Base-by-base conservation (phyloP, 2,113 vertebrate species). In the Balaenoptera acutorostrata region DNA sequence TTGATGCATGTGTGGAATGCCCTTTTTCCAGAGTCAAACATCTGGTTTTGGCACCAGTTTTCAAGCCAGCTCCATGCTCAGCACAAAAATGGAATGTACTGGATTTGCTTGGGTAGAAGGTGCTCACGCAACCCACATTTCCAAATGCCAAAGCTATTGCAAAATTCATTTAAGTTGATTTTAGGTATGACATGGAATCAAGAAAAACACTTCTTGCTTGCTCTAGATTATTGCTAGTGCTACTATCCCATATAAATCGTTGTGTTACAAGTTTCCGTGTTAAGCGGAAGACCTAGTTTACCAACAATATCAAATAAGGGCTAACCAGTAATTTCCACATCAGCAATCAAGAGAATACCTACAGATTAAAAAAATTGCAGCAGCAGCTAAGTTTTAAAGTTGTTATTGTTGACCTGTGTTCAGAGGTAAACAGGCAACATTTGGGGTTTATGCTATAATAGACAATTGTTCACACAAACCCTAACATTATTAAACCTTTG, bases 1-100 rank as follows among this genome's bases (percentile, higher is more conserved):
- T 92, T 92, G 91, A 97, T 96, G 96, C 96, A 94, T 72, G 66
- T 88, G 84, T 96, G 93, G 96, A 97, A 97, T 98, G 91, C 71
- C 75, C 90, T 98, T 96, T 96, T 94, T 88, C 94, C 94, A 94
- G 80, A 96, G 92, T 97, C 78, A 96, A 95, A 94, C 94, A 96
- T 97, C 86, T 97, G 97, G 89, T 87, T 97, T 96, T 88, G 95
- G 97, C 95, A 97, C 74, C 63, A 94, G 14, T 82, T 95, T 86
- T 88, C 46, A 89, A 71, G 66, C 90, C 64, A 94, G 61, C 39
- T n/a, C 57, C 75, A 41, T 77, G 57, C 93, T 97, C 39, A 97
- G 77, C 85, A 96, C 90, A 96, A 91, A 92, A 87, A 83, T 83
- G 95, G 88, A 97, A 96, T 92, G 95, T 96, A 90, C 75, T 95